Base-by-base conservation (phyloP, 2,113 vertebrate genomes). In the Oenanthe oenanthe region DNA sequence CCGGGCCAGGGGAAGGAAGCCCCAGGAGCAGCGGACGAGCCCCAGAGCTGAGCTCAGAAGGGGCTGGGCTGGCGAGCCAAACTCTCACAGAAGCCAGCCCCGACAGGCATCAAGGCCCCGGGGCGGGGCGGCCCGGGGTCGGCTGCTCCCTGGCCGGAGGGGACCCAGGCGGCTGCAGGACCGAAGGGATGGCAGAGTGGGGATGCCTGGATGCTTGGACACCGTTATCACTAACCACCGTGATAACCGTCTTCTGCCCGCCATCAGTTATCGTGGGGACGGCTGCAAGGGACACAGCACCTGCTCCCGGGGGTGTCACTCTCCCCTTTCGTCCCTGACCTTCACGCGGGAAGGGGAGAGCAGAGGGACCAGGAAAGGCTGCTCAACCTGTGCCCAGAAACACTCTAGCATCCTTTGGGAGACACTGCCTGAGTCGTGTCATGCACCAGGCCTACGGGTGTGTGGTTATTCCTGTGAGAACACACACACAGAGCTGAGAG, bases 401-500 rank as follows among this genome's bases (percentile, higher is more conserved):
- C 31, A 7, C 36, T 48, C 34, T n/a, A 9, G 45, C 31, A 15
- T 42, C 62, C 66, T 72, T 65, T 19, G 71, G 29, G 83, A 92
- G 79, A 56, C 0, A 3, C 53, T 63, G 34, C 77, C 57, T 34
- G 38, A 75, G n/a, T 5, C 8, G 45, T 24, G 71, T 22, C 40
- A 5, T 0, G 1, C 0, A 0, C 45, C 62, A 45, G 61, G 71
- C 91, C 82, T 65, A 4, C 0, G 2, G 42, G n/a, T 19, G 21
- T 9, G 4, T 0, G 1, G 16, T 32, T 67, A 12, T 9, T 72
- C 36, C 66, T 31, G 7, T 4, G 58, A 48, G 75, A 28, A 75
- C 29, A 53, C 40, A 14, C 0, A 26, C 22, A 5, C 3, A 17
- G n/a, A 17, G 42, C 48, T 5, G 2, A 78, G 19, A 80, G 20